phyloP scores from a whole-genome alignment of 1,140 invertebrate species.

The Scaptomyza hsui region DNA sequence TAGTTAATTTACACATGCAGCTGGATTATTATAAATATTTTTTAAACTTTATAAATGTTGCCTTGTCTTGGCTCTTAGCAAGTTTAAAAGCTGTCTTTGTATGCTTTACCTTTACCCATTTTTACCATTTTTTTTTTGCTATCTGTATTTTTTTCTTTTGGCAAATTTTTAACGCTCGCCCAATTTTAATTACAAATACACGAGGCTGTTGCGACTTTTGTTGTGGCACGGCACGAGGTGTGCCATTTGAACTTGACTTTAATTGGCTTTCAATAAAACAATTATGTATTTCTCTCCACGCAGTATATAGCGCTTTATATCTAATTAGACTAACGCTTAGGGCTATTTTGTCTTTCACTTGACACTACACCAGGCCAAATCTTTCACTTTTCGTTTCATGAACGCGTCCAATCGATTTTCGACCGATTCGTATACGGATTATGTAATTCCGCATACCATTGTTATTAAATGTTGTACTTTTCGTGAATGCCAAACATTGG shows the following conservation, averaged over 20 bases:
- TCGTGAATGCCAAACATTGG: slow-evolving; percentile 49
- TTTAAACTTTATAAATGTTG: neutral
- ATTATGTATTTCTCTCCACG: slow-evolving; percentile 43
- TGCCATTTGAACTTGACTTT: slow-evolving; percentile 79
- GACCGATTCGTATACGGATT: slow-evolving; percentile 21
- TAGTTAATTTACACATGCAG: slow-evolving; percentile 3
- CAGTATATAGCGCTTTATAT: slow-evolving; percentile 12
- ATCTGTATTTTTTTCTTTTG: slow-evolving; percentile 18
- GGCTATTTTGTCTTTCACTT: slow-evolving; percentile 54
- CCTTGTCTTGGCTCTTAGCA: slow-evolving; percentile 15
- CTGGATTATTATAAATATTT: neutral
- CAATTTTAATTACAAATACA: slow-evolving; percentile 65
- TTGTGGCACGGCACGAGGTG: slow-evolving; percentile 54
- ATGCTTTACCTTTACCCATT: slow-evolving; percentile 14
- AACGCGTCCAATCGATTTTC: slow-evolving; percentile 68
- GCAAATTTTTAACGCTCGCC: slow-evolving; percentile 72
- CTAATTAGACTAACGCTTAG: slow-evolving; percentile 41
- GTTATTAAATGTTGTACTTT: slow-evolving; percentile 9
- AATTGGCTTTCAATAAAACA: slow-evolving; percentile 76
- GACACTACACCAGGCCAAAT: slow-evolving; percentile 24
- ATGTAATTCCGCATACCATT: slow-evolving; percentile 52
- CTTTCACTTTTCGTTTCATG: slow-evolving; percentile 76
- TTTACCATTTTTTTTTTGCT: neutral
- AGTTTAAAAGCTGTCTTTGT: slow-evolving; percentile 44
- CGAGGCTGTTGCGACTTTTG: slow-evolving; percentile 34